phyloP scores from a whole-genome alignment of 2,797 vertebrate genomes.

The Lepidocolaptes lacrymiger region DNA sequence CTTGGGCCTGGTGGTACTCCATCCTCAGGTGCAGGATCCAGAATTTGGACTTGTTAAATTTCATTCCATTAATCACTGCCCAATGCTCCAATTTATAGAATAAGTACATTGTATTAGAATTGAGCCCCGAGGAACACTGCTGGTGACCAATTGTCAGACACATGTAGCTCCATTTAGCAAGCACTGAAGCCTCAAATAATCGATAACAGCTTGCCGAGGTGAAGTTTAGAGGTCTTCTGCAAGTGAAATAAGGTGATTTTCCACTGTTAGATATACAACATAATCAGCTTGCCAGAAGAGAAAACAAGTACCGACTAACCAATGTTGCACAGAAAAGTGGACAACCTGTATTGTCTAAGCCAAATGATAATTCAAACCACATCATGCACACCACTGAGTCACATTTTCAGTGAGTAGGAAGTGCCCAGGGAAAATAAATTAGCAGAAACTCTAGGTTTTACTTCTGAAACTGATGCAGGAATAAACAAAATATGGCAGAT shows the following conservation, averaged over 20 bases:
- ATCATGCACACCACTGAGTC: not conserved
- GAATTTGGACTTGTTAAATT: not conserved
- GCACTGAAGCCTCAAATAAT: not conserved
- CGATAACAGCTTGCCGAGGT: not conserved
- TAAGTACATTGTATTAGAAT: not conserved
- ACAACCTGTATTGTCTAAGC: not conserved
- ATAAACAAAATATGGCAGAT: not conserved
- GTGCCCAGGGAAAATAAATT: not conserved
- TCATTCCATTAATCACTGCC: not conserved
- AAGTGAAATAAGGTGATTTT: not conserved
- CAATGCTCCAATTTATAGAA: not conserved
- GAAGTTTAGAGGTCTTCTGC: not conserved
- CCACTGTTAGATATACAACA: not conserved
- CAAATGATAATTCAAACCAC: not conserved
- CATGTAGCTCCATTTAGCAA: not conserved
- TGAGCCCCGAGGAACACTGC: not conserved
- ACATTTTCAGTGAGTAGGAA: not conserved
- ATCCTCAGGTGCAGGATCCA: not conserved
- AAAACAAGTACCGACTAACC: not conserved
- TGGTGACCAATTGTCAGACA: rapidly evolving
- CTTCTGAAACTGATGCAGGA: not conserved
- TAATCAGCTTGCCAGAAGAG: not conserved
- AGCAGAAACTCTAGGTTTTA: not conserved
- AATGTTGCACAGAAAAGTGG: not conserved
- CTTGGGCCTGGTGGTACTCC: rapidly evolving